phyloP scores from a whole-genome alignment of 1,140 invertebrate species.

The Ditylenchus dipsaci region DNA sequence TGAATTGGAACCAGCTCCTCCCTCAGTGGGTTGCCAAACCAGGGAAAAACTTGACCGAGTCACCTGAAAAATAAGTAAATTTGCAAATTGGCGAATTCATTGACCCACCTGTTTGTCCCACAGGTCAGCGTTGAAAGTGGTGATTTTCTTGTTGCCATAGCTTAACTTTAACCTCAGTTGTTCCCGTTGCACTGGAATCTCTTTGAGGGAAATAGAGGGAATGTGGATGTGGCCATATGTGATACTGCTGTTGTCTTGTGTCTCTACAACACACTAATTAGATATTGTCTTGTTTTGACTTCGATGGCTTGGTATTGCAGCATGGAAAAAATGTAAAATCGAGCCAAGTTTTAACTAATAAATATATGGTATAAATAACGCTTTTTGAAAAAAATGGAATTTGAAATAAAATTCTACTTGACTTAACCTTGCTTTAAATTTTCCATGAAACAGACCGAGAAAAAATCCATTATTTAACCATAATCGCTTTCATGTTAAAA shows the following conservation, averaged over 20 bases:
- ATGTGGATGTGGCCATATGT: constrained; percentile 57
- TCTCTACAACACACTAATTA: constrained; percentile 20
- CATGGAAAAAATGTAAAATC: too few relatives aligned
- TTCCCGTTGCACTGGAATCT: constrained; percentile 55
- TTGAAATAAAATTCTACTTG: too few relatives aligned
- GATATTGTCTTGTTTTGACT: too few relatives aligned
- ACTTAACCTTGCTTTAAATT: too few relatives aligned
- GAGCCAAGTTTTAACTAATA: too few relatives aligned
- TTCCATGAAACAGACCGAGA: too few relatives aligned
- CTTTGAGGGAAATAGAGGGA: constrained; percentile 55
- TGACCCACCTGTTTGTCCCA: constrained; percentile 48
- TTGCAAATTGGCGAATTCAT: too few relatives aligned
- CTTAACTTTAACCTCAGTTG: constrained; percentile 48
- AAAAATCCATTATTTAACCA: too few relatives aligned
- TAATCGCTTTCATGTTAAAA: too few relatives aligned
- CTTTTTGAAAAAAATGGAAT: too few relatives aligned
- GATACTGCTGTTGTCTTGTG: constrained; percentile 46
- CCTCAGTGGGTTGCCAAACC: constrained; percentile 56
- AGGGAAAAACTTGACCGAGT: constrained; percentile 55
- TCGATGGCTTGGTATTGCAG: too few relatives aligned
- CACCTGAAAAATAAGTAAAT: constrained; percentile 31
- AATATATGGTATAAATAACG: too few relatives aligned
- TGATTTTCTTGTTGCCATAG: constrained; percentile 48
- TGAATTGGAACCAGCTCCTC: neutral
- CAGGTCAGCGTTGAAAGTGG: constrained; percentile 55